phyloP scores from a whole-genome alignment of 1,140 invertebrate species.

The Ceratoteleas bidentatus region DNA sequence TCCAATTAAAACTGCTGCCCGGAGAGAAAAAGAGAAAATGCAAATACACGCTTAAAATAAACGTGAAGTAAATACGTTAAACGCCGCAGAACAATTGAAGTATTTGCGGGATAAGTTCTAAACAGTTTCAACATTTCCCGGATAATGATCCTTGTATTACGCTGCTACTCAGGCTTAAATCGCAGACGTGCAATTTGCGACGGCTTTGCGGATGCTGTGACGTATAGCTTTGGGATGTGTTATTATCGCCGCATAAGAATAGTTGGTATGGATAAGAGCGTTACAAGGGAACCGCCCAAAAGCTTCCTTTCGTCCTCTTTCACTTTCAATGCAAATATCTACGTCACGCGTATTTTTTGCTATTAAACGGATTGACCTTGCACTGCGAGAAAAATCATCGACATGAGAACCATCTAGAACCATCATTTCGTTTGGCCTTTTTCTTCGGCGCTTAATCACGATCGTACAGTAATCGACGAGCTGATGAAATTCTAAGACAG shows the following conservation, averaged over 20 bases:
- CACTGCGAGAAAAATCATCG: constrained; percentile 34
- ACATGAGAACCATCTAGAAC: constrained; percentile 44
- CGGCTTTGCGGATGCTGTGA: constrained; percentile 45
- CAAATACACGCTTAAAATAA: constrained; percentile 27
- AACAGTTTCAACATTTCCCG: constrained; percentile 53
- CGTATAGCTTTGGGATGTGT: constrained; percentile 42
- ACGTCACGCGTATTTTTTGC: constrained; percentile 53
- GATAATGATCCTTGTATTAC: constrained; percentile 48
- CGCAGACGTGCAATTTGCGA: constrained; percentile 42
- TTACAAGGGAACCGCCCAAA: constrained; percentile 47
- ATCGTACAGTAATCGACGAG: constrained; percentile 13
- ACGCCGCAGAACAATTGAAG: constrained; percentile 30
- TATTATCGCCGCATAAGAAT: constrained; percentile 35
- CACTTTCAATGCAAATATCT: constrained; percentile 60
- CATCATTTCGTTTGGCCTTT: constrained; percentile 40
- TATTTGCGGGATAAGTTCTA: constrained; percentile 33
- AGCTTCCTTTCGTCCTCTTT: constrained; percentile 46
- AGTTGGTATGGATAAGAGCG: constrained; percentile 25
- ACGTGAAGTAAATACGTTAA: constrained; percentile 21
- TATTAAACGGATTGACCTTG: constrained; percentile 50
- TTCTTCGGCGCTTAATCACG: constrained; percentile 3
- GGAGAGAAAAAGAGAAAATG: constrained; percentile 18
- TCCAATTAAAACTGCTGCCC: constrained; percentile 13
- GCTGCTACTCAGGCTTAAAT: constrained; percentile 33
- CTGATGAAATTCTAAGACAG: constrained; percentile 25